Conservation (phyloP, 92 coral and sea anemone genomes). For the Zoanthus solanderi region DNA sequence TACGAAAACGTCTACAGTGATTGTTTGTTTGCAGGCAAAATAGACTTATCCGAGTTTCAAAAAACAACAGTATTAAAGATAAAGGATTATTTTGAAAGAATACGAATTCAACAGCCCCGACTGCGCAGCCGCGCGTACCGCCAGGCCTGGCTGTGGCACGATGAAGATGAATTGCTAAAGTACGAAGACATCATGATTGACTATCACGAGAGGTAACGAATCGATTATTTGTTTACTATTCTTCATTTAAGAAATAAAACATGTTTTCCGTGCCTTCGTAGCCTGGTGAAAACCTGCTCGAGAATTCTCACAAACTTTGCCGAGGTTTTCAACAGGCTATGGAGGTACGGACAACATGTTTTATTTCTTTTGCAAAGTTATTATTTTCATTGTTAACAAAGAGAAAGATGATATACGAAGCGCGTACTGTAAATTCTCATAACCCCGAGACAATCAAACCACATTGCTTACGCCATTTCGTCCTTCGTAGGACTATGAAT, state of each 20-base stretch:
- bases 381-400: too few species aligned
- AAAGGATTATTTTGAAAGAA: slow-evolving; percentile 65
- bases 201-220: slow-evolving; percentile 91
- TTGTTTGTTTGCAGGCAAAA: slow-evolving; percentile 63
- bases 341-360: too few species aligned
- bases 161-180: slow-evolving; percentile 91
- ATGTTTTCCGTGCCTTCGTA: too few species aligned
- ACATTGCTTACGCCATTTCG: too few species aligned
- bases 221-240: neutral
- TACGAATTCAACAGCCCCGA: slow-evolving; percentile 51
- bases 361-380: too few species aligned
- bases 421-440: too few species aligned
- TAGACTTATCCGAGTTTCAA: slow-evolving; percentile 72
- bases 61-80: slow-evolving; percentile 61
- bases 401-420: too few species aligned
- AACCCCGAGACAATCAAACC: too few species aligned
- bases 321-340: too few species aligned
- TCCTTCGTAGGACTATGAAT: too few species aligned
- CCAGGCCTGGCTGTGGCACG: slow-evolving; percentile 98
- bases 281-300: too few species aligned
- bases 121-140: slow-evolving; percentile 70
- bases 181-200: slow-evolving; percentile 91
- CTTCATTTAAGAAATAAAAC: neutral
- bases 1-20: neutral
- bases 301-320: too few species aligned